Conservation (phyloP, 2,888 invertebrate genomes). For the Drosophila lutescens region DNA sequence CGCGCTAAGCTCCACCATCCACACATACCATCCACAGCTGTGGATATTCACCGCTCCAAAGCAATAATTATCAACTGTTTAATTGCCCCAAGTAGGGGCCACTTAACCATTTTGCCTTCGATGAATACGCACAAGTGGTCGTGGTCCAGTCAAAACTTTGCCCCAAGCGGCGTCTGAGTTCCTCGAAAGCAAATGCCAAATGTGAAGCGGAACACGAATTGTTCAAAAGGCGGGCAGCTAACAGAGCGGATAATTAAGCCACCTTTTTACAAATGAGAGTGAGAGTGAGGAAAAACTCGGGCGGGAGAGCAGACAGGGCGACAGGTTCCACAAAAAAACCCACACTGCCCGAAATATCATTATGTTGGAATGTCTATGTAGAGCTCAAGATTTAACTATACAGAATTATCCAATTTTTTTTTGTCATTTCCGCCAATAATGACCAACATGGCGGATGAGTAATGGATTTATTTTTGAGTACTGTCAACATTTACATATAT, state of each 20-base stretch:
- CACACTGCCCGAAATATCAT: neutral
- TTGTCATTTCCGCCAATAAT: neutral
- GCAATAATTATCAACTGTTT: constrained; percentile 29
- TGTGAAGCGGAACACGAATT: constrained; percentile 35
- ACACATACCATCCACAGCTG: constrained; percentile 15
- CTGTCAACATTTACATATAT: too few relatives aligned
- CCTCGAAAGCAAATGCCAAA: constrained; percentile 38
- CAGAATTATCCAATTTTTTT: too few relatives aligned
- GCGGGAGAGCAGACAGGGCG: constrained; percentile 1
- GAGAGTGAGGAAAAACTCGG: constrained; percentile 31
- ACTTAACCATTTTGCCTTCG: constrained; percentile 26
- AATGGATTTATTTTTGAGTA: neutral
- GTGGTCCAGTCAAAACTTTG: constrained; percentile 6
- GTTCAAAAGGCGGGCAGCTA: constrained; percentile 41
- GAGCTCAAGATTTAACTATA: too few relatives aligned
- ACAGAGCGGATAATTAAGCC: constrained; percentile 38
- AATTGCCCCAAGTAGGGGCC: constrained; percentile 35
- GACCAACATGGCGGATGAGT: neutral
- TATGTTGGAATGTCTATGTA: neutral
- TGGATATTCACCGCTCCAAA: constrained; percentile 3
- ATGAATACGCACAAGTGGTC: constrained; percentile 27
- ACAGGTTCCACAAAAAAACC: constrained; percentile 54
- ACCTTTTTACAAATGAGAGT: constrained; percentile 44
- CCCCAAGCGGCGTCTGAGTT: constrained; percentile 16
- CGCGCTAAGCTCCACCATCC: constrained; percentile 13